These are phyloP conservation scores for Crotalus viridis DNA, from an alignment of 2,113 vertebrate genomes.

Conservation along the genomic window DNA sequence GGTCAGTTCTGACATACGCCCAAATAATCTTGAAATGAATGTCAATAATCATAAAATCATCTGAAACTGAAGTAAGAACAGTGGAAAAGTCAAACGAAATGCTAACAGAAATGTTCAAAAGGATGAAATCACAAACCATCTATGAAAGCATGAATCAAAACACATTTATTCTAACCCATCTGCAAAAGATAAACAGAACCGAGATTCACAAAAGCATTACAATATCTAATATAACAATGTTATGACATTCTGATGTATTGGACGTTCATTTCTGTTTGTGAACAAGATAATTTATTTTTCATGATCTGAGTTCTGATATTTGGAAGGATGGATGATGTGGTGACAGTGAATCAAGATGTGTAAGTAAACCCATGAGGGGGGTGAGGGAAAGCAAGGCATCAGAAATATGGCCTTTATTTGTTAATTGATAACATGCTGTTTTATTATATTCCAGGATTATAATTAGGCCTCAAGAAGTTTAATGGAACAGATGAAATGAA, in stretches of 20 bases:
- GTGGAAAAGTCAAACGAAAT: slow-evolving; percentile 37
- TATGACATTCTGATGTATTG: slow-evolving; percentile 28
- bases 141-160: slow-evolving; percentile 42
- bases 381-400: slow-evolving; percentile 24
- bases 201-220: slow-evolving; percentile 49
- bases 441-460: slow-evolving; percentile 23
- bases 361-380: slow-evolving; percentile 25
- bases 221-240: slow-evolving; percentile 48
- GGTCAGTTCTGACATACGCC: slow-evolving; percentile 24
- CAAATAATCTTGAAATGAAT: slow-evolving; percentile 39
- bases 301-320: slow-evolving; percentile 41
- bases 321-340: slow-evolving; percentile 52
- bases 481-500: slow-evolving; percentile 1
- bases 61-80: slow-evolving; percentile 44
- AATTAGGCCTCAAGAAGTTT: slow-evolving; percentile 3
- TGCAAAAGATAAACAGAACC: slow-evolving; percentile 17
- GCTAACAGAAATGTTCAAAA: slow-evolving; percentile 44
- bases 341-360: slow-evolving; percentile 57
- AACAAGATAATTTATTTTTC: slow-evolving; percentile 50
- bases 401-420: not conserved
- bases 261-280: slow-evolving; percentile 52
- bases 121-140: slow-evolving; percentile 31
- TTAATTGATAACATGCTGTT: slow-evolving; percentile 1
- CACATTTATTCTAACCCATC: slow-evolving; percentile 17
- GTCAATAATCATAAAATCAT: slow-evolving; percentile 50